A percentile compares a stretch with the other conserved stretches of the same genome.
These are phyloP conservation scores for Microctonus brassicae DNA, from an alignment of 2,888 invertebrate genomes.

Conservation along the genomic window DNA sequence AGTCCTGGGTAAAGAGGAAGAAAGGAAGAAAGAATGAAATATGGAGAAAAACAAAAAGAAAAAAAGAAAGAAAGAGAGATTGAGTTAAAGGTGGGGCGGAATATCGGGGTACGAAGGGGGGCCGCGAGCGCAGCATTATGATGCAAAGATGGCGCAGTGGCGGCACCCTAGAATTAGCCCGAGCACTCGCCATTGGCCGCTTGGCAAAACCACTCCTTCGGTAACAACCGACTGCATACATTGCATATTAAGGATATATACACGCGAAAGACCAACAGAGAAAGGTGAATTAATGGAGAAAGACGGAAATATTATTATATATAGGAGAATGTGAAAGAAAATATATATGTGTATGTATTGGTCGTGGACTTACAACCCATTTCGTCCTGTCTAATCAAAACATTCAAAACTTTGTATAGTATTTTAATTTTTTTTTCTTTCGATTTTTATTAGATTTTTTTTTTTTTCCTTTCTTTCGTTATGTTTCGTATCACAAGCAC, in stretches of 20 bases:
- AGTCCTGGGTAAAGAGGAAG: slow-evolving; percentile 62
- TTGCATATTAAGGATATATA: slow-evolving; percentile 68
- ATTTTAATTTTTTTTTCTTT: not conserved
- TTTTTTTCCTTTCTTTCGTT: not conserved
- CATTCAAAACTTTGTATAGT: not conserved
- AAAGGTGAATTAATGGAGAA: slow-evolving; percentile 27
- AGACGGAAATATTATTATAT: slow-evolving; percentile 4
- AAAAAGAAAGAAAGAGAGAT: slow-evolving; percentile 42
- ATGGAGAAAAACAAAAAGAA: slow-evolving; percentile 32
- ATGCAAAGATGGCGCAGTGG: slow-evolving; percentile 70
- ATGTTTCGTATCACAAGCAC: too few species aligned
- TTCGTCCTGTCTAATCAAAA: slow-evolving; percentile 17
- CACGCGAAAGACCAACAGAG: slow-evolving; percentile 59
- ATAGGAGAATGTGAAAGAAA: not conserved
- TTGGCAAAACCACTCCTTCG: slow-evolving; percentile 69
- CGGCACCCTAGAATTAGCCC: slow-evolving; percentile 70
- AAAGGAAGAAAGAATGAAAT: slow-evolving; percentile 34
- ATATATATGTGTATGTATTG: slow-evolving; percentile 43
- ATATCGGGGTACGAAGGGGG: slow-evolving; percentile 53
- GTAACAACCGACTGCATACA: slow-evolving; percentile 69
- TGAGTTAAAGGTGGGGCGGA: slow-evolving; percentile 43
- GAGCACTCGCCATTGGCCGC: slow-evolving; percentile 70
- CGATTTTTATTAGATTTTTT: too few species aligned
- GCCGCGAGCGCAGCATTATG: slow-evolving; percentile 65
- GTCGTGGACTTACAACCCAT: slow-evolving; percentile 38